A percentile compares a stretch with the other conserved stretches of the same genome.
phyloP scores from a whole-genome alignment of 1,140 invertebrate genomes.

The Drosophila grimshawi region DNA sequence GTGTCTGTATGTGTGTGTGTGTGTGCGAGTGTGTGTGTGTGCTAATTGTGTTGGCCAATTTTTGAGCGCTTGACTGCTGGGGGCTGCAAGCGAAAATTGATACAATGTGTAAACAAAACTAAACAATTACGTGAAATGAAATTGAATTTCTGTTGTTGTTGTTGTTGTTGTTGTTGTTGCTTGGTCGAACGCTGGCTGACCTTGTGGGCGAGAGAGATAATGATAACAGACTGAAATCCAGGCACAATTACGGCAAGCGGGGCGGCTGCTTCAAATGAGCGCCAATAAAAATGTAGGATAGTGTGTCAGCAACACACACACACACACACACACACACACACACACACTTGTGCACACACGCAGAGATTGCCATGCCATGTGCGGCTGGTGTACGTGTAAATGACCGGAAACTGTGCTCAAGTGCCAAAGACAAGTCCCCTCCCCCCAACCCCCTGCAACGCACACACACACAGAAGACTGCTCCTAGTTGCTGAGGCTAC shows the following conservation, averaged over 20 bases:
- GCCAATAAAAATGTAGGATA: constrained; percentile 81
- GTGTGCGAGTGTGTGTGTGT: constrained; percentile 17
- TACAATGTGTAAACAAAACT: constrained; percentile 68
- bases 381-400: constrained; percentile 74
- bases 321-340: constrained; percentile 31
- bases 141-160: constrained; percentile 38
- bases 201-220: constrained; percentile 23
- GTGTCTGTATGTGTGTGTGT: neutral
- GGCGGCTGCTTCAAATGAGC: constrained; percentile 33
- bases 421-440: constrained; percentile 49
- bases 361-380: constrained; percentile 52
- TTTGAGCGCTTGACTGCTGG: constrained; percentile 27
- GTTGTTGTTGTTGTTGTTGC: neutral
- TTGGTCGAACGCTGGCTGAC: constrained; percentile 19
- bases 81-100: constrained; percentile 53
- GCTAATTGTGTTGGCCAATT: constrained; percentile 54
- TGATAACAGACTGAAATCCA: constrained; percentile 27
- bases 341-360: constrained; percentile 21
- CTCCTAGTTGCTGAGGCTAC: constrained; percentile 37
- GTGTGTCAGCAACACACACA: constrained; percentile 60
- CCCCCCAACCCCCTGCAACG: neutral
- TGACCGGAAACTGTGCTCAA: constrained; percentile 82
- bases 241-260: constrained; percentile 43
- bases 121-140: constrained; percentile 55
- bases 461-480: no score